A percentile compares a stretch with the other conserved stretches of the same genome.
Conservation (phyloP, 2,888 invertebrate genomes). For the Urechis unicinctus region DNA sequence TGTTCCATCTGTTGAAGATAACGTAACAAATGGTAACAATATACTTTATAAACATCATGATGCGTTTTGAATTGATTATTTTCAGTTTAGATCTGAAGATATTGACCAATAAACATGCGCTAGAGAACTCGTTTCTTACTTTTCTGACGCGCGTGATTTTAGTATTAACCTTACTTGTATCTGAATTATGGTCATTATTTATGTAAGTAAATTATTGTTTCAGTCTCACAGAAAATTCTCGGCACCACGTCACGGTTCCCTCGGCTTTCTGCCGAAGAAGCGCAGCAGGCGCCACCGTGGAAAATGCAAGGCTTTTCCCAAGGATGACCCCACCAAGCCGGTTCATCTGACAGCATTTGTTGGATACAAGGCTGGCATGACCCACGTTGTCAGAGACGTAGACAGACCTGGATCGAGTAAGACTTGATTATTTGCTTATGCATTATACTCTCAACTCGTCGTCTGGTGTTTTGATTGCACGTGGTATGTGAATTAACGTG, state of each 20-base stretch:
- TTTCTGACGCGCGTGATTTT: no score
- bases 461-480: neutral
- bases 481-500: neutral
- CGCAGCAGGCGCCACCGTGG: slow-evolving; percentile 93
- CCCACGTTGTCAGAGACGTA: slow-evolving; percentile 96
- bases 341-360: slow-evolving; percentile 96
- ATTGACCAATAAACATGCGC: no score
- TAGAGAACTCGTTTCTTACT: no score
- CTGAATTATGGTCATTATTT: no score
- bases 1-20: no score
- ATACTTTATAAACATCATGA: no score
- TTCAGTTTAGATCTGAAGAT: no score
- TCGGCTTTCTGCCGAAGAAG: slow-evolving; percentile 99
- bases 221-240: slow-evolving; percentile 99
- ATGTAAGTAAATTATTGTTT: no score
- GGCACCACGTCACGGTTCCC: slow-evolving; percentile 98
- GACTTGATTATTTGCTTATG: slow-evolving; percentile 50
- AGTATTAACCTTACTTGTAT: no score
- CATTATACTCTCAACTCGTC: neutral
- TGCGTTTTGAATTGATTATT: no score
- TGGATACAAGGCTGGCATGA: slow-evolving; percentile 99
- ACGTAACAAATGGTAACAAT: no score
- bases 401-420: slow-evolving; percentile 97
- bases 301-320: slow-evolving; percentile 99
- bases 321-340: slow-evolving; percentile 92